Evolutionary conservation across 2,888 invertebrate species (phyloP), one percentile per base, ranked within the genome.

Genomic region (Drosophila rellima): DNA sequence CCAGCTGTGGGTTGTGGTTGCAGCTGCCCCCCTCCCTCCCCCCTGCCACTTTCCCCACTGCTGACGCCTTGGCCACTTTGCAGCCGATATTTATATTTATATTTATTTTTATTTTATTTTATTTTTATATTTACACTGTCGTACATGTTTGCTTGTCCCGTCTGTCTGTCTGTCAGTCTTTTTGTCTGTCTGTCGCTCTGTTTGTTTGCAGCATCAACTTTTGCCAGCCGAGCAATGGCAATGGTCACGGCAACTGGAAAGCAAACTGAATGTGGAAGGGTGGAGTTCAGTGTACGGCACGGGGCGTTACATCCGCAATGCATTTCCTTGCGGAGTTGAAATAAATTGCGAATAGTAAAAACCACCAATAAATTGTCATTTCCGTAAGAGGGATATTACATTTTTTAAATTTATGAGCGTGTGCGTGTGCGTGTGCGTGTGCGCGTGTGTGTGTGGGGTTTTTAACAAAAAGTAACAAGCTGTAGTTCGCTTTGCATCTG

Each of bases 381-480:
- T 86, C 89, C 89, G 86, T 86, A 89, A 86, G 88, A 88, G 86
- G 86, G 86, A 86, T 89, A 86, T 86, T 86, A 86, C 88, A 89
- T 87, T 84, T 85, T 85, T 85, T 84, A 87, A 85, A 85, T 85
- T 85, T 85, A 85, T 87, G 85, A 84, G 80, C 85, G 52, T 56
- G 66, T 71, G 71, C 56, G 54, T 37, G 31, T 39, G 33, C 50
- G 31, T 45, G 18, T 33, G 29, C 37, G n/a, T 33, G 6, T 18
- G 10, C 39, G 26, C 26, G 40, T 61, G 15, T 45, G 57, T 45
- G 54, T 45, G 48, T 42, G 56, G 3, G 47, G 54, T 69, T 69
- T 78, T 78, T 69, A 76, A 67, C 73, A 73, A 63, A 68, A 62
- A 70, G 45, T 55, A 56, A 71, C 68, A 63, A 72, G 75, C 74